Base-by-base conservation (phyloP, 1,140 invertebrate species). In the Psix sp. region DNA sequence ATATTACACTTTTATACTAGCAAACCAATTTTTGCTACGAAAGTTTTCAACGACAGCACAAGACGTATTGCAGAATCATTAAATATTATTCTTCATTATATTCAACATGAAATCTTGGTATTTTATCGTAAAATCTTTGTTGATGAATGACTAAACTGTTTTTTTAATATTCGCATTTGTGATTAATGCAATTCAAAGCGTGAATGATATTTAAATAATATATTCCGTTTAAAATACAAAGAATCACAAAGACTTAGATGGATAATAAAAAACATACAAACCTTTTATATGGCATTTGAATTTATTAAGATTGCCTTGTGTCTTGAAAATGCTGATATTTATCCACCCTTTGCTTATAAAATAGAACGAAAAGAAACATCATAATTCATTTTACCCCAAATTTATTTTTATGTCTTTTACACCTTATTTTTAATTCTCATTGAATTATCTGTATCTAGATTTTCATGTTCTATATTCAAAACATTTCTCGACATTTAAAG, bases 1-100 rank as follows among this genome's bases (percentile, higher is more conserved):
- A 85, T 83, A 84, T 81, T 77, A 77, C 77, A 59, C 78, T 77
- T 51, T 77, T 74, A n/a, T n/a, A 76, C 78, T 57, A 74, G 78
- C 77, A 1, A 81, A 77, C 51, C 82, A 78, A 84, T 84, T 85
- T 85, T 81, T 68, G 68, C 65, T 52, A 33, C 70, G 62, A 65
- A 66, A 48, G 6, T 38, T 72, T 66, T 46, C 40, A 48, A 51
- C 48, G 59, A 54, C 52, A 60, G 52, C 40, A 29, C 57, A 45
- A 66, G 35, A 9, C 46, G 35, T 29, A 43, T 42, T 31, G 5
- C 10, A 21, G 33, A 21, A 35, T 49, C 31, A 56, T 57, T 42
- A 1, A 38, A 17, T 35, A 17, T n/a, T 42, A 20, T 4, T 1
- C 24, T 24, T 43, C 18, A n/a, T 39, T 39, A 18, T 3, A n/a